Evolutionary conservation across 2,888 invertebrate genomes (phyloP), one percentile per base, ranked within the genome.

Genomic region (Trisateles emortualis): DNA sequence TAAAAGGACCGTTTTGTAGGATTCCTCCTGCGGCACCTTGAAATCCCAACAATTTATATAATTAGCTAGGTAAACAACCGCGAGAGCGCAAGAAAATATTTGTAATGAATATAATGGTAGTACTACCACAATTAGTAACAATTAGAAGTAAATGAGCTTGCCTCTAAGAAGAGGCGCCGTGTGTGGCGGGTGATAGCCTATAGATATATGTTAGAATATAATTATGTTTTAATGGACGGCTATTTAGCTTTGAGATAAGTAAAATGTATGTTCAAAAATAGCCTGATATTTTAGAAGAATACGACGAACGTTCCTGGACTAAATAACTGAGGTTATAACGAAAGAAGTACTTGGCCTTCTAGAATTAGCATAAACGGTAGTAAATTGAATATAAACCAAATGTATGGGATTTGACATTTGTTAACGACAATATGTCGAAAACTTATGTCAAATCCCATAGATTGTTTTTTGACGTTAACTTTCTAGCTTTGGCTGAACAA

Each of bases 51-150:
- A 19, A 54, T 40, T 44, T 44, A 30, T 26, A 33, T 53, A 48
- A 53, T 35, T 38, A 48, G 43, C 38, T 48, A 43, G 43, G 8
- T 10, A 3, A 33, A 33, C 33, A 24, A 11, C 2, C 29, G 3
- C 17, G 30, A 36, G 42, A 13, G 32, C 32, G 26, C 47, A 33
- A 10, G 10, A 24, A 33, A 22, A 49, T 54, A 35, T 44, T 29
- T 35, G 48, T 17, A 32, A 49, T 49, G 44, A 2, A 29, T 8
- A 50, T 67, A 74, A 73, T 70, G 74, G 71, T 59, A 57, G 38
- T 66, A 63, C 66, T 61, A 63, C 59, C 49, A 75, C 72, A 74
- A 84, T 85, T 81, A 84, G 61, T 68, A 61, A 77, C 75, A 82
- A 84, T 85, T 81, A 83, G 64, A 59, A 49, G 65, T 57, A 77